phyloP scores from a whole-genome alignment of 1,140 invertebrate genomes.

The Papilio polytes region DNA sequence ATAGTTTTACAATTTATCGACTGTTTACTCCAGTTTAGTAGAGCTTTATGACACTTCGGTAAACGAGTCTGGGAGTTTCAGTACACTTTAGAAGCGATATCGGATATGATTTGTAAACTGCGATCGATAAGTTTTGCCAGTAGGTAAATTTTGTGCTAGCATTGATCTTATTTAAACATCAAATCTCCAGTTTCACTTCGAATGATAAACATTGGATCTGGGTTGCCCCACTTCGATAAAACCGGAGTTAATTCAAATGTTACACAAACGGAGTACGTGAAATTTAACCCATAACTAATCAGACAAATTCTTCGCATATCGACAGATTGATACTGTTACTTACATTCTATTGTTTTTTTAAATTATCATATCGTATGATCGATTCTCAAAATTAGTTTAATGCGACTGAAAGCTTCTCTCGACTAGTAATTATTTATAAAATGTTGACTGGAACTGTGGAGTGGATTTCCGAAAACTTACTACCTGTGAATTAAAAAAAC shows the following conservation, averaged over 20 bases:
- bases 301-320: neutral
- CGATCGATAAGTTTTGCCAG: conserved; percentile 32
- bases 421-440: neutral
- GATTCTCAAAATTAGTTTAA: no score
- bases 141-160: conserved; percentile 34
- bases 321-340: neutral
- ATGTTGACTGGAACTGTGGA: no score
- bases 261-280: conserved; percentile 4
- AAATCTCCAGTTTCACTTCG: conserved; percentile 31
- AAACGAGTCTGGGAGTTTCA: conserved; percentile 34
- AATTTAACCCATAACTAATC: neutral
- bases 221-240: conserved; percentile 18
- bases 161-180: conserved; percentile 34
- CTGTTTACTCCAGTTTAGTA: conserved; percentile 37
- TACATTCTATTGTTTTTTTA: neutral
- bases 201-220: conserved; percentile 33
- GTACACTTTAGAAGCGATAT: conserved; percentile 32
- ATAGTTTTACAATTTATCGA: conserved; percentile 40
- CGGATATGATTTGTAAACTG: conserved; percentile 37
- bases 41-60: conserved; percentile 35
- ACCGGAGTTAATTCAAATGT: conserved; percentile 31
- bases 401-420: no score
- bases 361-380: neutral
- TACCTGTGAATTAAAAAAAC: neutral
- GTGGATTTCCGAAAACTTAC: neutral